Base-by-base conservation (phyloP, 1,140 invertebrate genomes). In the Apis florea region DNA sequence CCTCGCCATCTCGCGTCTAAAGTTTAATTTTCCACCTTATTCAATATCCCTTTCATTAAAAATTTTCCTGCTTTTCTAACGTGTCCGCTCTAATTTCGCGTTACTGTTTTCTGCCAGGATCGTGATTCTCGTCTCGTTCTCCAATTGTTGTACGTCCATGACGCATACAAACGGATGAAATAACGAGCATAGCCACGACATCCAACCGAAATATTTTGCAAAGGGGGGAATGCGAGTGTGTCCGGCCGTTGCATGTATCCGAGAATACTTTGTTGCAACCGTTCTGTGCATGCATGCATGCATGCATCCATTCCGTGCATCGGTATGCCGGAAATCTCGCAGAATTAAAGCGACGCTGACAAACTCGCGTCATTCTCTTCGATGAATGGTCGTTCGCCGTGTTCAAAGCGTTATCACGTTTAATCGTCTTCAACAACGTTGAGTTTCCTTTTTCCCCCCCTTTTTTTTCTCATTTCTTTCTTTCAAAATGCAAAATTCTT, bases 81-180 rank as follows among this genome's bases (percentile, higher is more conserved):
- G 21, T 26, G 21, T 69, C 67, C 24, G 40, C 5, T 17, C 54
- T 5, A 71, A 72, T 79, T 79, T 47, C 56, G 11, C 0, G 13
- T 58, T 40, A 6, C 31, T 13, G 31, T 24, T 51, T 19, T 47
- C 26, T 40, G 19, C 13, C 10, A 3, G 15, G 8, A 40, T 26
- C 21, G 31, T 58, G 53, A 77, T 66, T 67, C 69, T 79, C 56
- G 40, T 73, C 26, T 75, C 40, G 56, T 82, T 81, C 63, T 51
- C 61, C 61, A 49, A 40, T 77, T 72, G 58, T 68, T 73, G 31
- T 40, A n/a, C n/a, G 61, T 61, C 51, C 11, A 21, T 56, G 51
- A 73, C 56, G 59, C 26, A 31, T 53, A 5, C 2, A 17, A 82
- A 68, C 84, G 68, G 85, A 85, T 70, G 75, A 85, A 85, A 85